Percentiles rank a stretch among this genome's conserved stretches.
Conservation (phyloP, 2,888 invertebrate genomes). For the Acrocyrtus sp. region DNA sequence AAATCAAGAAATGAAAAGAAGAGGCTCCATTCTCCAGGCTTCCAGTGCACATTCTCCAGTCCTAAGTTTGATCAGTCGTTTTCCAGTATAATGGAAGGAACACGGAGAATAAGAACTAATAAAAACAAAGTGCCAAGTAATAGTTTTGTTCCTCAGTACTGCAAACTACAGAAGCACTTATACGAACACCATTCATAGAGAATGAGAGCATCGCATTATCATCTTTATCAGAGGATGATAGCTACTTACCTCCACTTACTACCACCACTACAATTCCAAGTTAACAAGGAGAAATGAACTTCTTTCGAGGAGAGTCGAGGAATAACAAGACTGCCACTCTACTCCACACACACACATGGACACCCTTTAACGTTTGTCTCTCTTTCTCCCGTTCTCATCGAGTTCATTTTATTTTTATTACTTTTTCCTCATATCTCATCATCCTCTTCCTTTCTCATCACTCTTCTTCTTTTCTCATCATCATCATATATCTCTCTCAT, state of each 20-base stretch:
- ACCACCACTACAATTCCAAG: neutral
- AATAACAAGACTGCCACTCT: neutral
- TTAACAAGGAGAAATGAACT: neutral
- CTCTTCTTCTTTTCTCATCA: neutral
- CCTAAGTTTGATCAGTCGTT: neutral
- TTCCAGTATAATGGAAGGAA: neutral
- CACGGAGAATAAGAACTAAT: slow-evolving; percentile 8
- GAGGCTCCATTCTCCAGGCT: too few relatives aligned
- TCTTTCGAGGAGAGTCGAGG: too few relatives aligned
- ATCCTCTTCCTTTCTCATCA: neutral
- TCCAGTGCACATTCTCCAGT: neutral
- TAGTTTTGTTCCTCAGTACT: slow-evolving; percentile 9
- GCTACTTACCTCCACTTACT: slow-evolving; percentile 13
- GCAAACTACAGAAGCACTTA: neutral
- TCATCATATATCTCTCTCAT: too few relatives aligned
- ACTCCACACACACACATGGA: too few relatives aligned
- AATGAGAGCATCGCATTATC: slow-evolving; percentile 5
- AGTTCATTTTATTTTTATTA: neutral
- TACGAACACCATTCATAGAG: neutral
- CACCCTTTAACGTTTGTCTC: neutral
- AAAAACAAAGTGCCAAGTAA: slow-evolving; percentile 32
- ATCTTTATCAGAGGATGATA: slow-evolving; percentile 3
- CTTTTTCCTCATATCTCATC: neutral
- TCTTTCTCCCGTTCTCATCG: neutral
- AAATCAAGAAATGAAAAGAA: neutral